A percentile compares a stretch with the other conserved stretches of the same genome.
Conservation (phyloP, 2,113 vertebrate genomes). For the Anhinga rufa region DNA sequence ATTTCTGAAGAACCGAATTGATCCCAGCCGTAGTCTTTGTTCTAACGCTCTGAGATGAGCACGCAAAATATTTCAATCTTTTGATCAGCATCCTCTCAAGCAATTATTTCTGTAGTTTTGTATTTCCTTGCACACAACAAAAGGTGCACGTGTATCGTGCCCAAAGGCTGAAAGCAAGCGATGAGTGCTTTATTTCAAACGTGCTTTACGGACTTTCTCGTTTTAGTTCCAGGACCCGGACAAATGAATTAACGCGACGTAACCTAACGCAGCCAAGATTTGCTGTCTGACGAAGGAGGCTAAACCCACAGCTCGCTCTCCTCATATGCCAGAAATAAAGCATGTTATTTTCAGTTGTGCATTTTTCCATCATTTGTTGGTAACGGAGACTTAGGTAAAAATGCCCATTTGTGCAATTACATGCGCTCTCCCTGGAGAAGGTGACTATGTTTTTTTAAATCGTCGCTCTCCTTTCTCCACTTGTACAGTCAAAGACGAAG, state of each 20-base stretch:
- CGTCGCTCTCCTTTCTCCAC: background rate
- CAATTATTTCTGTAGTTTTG: background rate
- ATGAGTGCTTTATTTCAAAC: background rate
- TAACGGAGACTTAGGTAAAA: background rate
- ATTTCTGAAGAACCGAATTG: background rate
- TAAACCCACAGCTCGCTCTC: background rate
- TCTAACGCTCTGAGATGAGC: background rate
- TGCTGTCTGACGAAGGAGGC: background rate
- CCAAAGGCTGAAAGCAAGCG: background rate
- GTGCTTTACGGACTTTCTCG: rapidly evolving
- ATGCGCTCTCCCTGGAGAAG: background rate
- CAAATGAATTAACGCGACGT: background rate
- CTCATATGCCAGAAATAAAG: background rate
- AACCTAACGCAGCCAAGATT: background rate
- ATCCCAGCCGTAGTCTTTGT: background rate
- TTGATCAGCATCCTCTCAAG: background rate
- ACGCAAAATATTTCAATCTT: background rate
- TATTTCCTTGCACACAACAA: background rate
- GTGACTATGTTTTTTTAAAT: background rate
- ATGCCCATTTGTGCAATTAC: background rate
- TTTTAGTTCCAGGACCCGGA: background rate
- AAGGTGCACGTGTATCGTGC: background rate
- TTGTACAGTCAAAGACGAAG: background rate
- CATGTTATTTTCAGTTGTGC: background rate
- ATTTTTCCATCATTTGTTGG: background rate